phyloP scores from a whole-genome alignment of 1,140 invertebrate species.

The Ceratosolen solmsi region DNA sequence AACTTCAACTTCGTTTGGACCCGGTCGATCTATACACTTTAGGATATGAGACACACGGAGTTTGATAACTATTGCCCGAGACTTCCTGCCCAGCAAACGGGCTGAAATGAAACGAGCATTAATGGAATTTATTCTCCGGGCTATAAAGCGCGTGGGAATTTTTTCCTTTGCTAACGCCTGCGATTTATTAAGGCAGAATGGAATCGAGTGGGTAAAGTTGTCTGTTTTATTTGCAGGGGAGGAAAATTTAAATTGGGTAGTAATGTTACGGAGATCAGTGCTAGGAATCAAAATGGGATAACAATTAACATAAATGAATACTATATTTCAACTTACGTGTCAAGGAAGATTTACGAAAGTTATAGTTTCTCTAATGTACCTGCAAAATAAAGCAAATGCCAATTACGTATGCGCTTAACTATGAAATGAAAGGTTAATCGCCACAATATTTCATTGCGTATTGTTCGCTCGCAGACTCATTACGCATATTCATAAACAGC shows the following conservation, averaged over 20 bases:
- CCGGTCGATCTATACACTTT: too few species aligned
- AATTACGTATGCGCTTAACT: background rate
- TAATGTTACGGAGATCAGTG: background rate
- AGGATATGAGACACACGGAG: too few species aligned
- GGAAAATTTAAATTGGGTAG: background rate
- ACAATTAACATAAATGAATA: background rate
- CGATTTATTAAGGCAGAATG: background rate
- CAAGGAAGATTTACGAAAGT: background rate
- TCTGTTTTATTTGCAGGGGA: background rate
- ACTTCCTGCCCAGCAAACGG: too few species aligned
- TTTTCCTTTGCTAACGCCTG: too few species aligned
- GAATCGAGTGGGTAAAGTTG: background rate
- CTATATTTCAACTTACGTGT: background rate
- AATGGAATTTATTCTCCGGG: too few species aligned
- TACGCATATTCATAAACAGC: background rate
- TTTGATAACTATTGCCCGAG: too few species aligned
- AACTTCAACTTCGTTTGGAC: too few species aligned
- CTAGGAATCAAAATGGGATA: background rate
- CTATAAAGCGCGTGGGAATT: too few species aligned
- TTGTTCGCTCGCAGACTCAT: background rate
- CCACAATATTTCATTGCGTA: background rate
- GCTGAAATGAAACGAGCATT: too few species aligned
- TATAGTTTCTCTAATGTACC: background rate
- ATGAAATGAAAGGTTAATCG: background rate
- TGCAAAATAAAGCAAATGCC: conserved; percentile 3